Evolutionary conservation across 2,797 vertebrate species (phyloP).

Genomic region (Tokudaia tokunoshimensis): DNA sequence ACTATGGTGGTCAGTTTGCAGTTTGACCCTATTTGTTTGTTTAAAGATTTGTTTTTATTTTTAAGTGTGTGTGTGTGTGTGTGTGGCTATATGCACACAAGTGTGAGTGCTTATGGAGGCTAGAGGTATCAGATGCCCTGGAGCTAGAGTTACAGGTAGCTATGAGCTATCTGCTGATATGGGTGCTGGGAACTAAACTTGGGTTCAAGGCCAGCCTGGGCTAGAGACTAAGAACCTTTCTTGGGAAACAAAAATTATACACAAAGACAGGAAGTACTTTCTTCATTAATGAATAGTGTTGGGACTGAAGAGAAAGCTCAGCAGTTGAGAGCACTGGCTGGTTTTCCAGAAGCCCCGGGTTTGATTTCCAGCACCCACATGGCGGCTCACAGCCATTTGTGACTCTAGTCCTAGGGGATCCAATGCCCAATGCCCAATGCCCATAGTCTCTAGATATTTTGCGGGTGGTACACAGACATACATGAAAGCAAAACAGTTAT

Average conservation of each 20-base stretch:
- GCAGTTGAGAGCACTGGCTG: not conserved
- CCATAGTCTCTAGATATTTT: not conserved
- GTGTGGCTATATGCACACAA: not conserved
- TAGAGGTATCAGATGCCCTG: not conserved
- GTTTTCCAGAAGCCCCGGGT: not conserved
- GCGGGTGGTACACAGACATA: not conserved
- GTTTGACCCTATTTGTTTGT: not conserved
- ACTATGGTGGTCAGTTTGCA: not conserved
- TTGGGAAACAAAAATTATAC: not conserved
- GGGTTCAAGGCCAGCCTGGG: not conserved
- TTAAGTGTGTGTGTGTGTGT: not conserved
- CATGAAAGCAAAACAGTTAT: not conserved
- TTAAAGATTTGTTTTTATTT: not conserved
- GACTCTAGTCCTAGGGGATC: not conserved
- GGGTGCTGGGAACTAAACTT: not conserved
- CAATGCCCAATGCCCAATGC: not conserved
- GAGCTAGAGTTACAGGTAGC: not conserved
- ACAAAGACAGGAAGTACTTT: not conserved
- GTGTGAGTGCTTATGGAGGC: not conserved
- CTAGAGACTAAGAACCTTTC: not conserved
- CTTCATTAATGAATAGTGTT: not conserved
- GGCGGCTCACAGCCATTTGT: not conserved
- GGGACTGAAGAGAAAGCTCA: not conserved
- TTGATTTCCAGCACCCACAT: not conserved
- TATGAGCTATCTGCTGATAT: not conserved